Percentiles rank a stretch among this genome's conserved stretches.
phyloP scores from a whole-genome alignment of 2,113 vertebrate genomes.

The Saccopteryx bilineata region DNA sequence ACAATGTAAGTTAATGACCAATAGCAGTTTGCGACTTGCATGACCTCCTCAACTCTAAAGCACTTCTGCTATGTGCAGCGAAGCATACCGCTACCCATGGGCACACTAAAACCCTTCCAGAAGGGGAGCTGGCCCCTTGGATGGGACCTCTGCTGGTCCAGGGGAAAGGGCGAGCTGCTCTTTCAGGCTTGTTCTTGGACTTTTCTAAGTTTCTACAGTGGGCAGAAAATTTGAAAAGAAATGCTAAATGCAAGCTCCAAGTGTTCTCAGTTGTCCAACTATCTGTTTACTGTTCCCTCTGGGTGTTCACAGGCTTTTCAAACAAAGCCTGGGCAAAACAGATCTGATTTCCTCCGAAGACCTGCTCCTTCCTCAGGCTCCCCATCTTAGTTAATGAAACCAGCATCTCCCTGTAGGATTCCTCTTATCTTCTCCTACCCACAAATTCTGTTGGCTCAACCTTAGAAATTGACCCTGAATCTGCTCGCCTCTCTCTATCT shows the following conservation, averaged over 20 bases:
- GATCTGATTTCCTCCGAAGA: background rate
- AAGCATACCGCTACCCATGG: background rate
- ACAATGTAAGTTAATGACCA: background rate
- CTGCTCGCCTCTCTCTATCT: background rate
- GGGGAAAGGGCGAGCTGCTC: background rate
- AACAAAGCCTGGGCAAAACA: background rate
- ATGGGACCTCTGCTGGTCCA: background rate
- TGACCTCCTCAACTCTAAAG: background rate
- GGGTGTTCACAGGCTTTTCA: constrained; percentile 8
- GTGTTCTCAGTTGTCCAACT: background rate
- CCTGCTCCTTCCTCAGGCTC: background rate
- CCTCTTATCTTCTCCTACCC: background rate
- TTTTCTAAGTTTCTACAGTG: background rate
- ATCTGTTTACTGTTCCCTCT: background rate
- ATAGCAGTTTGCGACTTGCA: constrained; percentile 10
- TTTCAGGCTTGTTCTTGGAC: background rate
- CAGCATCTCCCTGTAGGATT: background rate
- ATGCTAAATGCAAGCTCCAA: background rate
- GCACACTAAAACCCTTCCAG: background rate
- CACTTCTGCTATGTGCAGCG: background rate
- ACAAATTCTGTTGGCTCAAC: background rate
- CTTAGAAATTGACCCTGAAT: background rate
- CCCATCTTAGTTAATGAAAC: background rate
- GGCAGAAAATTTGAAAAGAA: background rate
- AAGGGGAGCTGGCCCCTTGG: background rate